A percentile compares a stretch with the other conserved stretches of the same genome.
These are phyloP conservation scores for Hirtodrosophila confusa DNA, from an alignment of 2,888 invertebrate species.

Conservation along the genomic window DNA sequence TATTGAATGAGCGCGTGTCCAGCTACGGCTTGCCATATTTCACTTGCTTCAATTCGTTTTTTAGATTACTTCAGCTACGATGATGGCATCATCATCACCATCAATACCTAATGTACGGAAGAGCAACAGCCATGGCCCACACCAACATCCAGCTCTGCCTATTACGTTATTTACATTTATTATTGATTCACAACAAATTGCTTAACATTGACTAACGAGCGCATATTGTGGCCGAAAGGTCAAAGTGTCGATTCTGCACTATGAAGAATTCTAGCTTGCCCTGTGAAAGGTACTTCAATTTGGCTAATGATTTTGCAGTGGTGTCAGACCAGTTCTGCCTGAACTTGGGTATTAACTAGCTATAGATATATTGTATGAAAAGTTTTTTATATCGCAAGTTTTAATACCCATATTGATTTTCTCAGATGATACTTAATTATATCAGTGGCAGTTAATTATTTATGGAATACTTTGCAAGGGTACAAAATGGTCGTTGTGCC, in stretches of 20 bases:
- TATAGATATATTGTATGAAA: too few relatives aligned
- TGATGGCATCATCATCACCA: conserved; percentile 40
- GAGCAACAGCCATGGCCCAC: conserved; percentile 17
- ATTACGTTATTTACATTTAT: conserved; percentile 76
- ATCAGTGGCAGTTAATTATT: too few relatives aligned
- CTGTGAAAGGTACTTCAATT: too few relatives aligned
- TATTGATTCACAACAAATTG: conserved; percentile 75
- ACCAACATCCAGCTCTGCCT: conserved; percentile 19
- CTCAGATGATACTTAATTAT: too few relatives aligned
- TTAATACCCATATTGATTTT: too few relatives aligned
- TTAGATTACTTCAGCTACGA: conserved; percentile 45
- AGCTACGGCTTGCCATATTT: conserved; percentile 60
- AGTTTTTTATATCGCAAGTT: too few relatives aligned
- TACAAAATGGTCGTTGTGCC: conserved; percentile 13
- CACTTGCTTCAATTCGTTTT: conserved; percentile 51
- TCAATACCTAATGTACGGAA: conserved; percentile 6
- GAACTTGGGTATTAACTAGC: too few relatives aligned
- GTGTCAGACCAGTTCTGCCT: too few relatives aligned
- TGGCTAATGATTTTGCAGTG: too few relatives aligned
- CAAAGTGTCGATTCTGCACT: conserved; percentile 50
- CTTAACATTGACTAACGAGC: conserved; percentile 71
- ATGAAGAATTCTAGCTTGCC: conserved; percentile 4
- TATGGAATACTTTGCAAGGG: conserved; percentile 1
- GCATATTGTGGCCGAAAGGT: conserved; percentile 71
- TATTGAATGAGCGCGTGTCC: conserved; percentile 58